A percentile compares a stretch with the other conserved stretches of the same genome.
These are phyloP conservation scores for Lomographa bimaculata DNA, from an alignment of 2,888 invertebrate genomes.

Conservation along the genomic window DNA sequence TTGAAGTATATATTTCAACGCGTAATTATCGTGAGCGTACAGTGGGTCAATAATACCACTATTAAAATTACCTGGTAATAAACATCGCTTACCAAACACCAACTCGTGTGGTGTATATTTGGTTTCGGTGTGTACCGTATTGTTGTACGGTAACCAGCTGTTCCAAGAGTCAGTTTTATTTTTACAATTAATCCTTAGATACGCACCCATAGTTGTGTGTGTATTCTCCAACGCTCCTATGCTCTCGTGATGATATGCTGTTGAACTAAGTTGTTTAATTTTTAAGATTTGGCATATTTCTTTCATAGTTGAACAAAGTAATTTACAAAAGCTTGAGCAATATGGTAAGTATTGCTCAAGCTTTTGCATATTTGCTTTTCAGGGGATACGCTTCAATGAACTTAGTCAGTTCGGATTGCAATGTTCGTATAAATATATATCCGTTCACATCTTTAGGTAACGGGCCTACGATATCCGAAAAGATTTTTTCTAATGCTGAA, in stretches of 20 bases:
- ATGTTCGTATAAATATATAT: no score
- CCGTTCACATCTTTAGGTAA: no score
- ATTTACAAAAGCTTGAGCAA: no score
- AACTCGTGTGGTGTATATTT: conserved; percentile 4
- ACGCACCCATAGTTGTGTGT: background rate
- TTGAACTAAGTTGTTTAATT: background rate
- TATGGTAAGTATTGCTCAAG: no score
- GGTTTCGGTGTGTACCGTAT: conserved; percentile 1
- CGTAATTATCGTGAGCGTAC: conserved; percentile 1
- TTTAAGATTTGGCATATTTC: background rate
- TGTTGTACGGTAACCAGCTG: conserved; percentile 5
- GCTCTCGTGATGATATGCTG: background rate
- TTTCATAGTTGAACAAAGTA: background rate
- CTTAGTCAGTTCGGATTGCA: no score
- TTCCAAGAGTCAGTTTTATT: conserved; percentile 2
- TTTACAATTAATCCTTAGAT: background rate
- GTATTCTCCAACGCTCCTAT: background rate
- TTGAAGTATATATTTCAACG: conserved; percentile 2
- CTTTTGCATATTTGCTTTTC: no score
- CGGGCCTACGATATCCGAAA: no score
- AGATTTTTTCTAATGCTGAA: no score
- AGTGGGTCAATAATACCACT: background rate
- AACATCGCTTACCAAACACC: conserved; percentile 3
- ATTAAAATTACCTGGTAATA: conserved; percentile 2
- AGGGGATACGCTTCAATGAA: no score